phyloP scores from a whole-genome alignment of 2,888 invertebrate species.

The Xylocampa areola region DNA sequence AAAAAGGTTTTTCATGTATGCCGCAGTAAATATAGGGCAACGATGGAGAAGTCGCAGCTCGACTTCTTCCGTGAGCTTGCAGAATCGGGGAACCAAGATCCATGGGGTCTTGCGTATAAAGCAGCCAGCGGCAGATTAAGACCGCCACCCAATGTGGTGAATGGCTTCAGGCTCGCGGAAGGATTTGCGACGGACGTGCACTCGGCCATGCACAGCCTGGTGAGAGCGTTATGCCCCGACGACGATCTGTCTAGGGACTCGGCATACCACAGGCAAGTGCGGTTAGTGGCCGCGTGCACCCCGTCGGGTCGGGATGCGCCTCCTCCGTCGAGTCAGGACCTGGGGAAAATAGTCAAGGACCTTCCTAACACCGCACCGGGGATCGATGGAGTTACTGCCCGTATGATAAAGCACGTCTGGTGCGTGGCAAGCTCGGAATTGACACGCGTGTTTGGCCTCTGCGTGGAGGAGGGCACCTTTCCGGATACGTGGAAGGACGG shows the following conservation, averaged over 20 bases:
- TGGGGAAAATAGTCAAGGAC: constrained; percentile 42
- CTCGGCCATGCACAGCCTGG: constrained; percentile 40
- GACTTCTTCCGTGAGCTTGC: constrained; percentile 5
- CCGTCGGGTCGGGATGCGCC: constrained; percentile 42
- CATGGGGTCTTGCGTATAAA: constrained; percentile 54
- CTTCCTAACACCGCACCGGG: constrained; percentile 63
- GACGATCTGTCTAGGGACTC: constrained; percentile 47
- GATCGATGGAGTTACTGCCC: constrained; percentile 54
- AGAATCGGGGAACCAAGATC: constrained; percentile 12
- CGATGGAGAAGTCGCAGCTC: constrained; percentile 27
- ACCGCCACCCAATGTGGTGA: constrained; percentile 38
- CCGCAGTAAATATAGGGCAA: constrained; percentile 6
- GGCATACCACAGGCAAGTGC: constrained; percentile 47
- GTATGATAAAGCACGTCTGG: too few relatives aligned
- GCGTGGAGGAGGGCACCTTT: too few relatives aligned
- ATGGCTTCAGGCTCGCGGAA: constrained; percentile 26
- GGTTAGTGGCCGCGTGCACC: constrained; percentile 36
- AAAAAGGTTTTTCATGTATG: not conserved
- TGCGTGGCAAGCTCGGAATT: constrained; percentile 45
- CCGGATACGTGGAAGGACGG: too few relatives aligned
- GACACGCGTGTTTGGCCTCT: constrained; percentile 19
- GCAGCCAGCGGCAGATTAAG: constrained; percentile 44
- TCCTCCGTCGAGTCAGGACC: not conserved
- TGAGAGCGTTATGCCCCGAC: constrained; percentile 57
- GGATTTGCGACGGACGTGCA: constrained; percentile 22